These are phyloP conservation scores for Timema podura DNA, from an alignment of 2,888 invertebrate species.

Conservation along the genomic window DNA sequence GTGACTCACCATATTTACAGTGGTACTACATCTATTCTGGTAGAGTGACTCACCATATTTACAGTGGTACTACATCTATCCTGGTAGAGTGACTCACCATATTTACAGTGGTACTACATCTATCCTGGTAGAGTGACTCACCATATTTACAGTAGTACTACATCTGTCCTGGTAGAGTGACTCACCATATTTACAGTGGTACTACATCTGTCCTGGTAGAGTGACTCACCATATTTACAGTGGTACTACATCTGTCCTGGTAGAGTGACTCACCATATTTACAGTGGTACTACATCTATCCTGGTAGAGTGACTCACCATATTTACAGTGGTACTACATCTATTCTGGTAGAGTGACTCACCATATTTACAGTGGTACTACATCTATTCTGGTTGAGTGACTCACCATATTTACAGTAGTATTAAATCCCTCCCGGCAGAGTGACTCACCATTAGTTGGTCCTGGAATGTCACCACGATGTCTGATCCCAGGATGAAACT, in stretches of 20 bases:
- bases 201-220: not conserved
- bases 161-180: not conserved
- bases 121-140: slow-evolving; percentile 30
- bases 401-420: slow-evolving; percentile 33
- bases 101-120: not conserved
- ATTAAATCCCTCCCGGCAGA: not conserved
- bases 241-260: not conserved
- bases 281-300: not conserved
- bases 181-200: slow-evolving; percentile 33
- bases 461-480: slow-evolving; percentile 47
- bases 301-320: slow-evolving; percentile 34
- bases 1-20: slow-evolving; percentile 33
- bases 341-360: slow-evolving; percentile 30
- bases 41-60: slow-evolving; percentile 34
- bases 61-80: not conserved
- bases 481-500: slow-evolving; percentile 49
- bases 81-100: slow-evolving; percentile 34
- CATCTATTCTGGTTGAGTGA: not conserved
- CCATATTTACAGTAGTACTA: slow-evolving; percentile 24
- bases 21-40: not conserved
- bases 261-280: slow-evolving; percentile 34
- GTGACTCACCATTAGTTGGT: slow-evolving; percentile 40
- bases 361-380: slow-evolving; percentile 24
- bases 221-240: slow-evolving; percentile 33
- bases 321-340: not conserved